Base-by-base conservation (phyloP, 2,888 invertebrate species). In the Heliconius cydno region DNA sequence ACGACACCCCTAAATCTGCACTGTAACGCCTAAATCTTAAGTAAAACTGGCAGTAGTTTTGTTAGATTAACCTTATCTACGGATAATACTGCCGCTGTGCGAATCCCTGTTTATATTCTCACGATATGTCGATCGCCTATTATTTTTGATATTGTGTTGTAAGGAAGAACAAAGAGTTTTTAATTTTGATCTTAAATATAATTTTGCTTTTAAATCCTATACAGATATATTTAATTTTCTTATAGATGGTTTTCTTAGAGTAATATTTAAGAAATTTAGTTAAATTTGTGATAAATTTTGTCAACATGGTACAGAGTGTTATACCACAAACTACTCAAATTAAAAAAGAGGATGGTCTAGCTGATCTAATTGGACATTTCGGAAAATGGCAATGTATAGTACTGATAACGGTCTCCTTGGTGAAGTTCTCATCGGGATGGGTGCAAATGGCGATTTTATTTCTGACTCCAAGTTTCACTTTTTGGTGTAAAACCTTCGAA, bases 401-500 rank as follows among this genome's bases (percentile, higher is more conserved):
- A 1, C 96, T 96, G 78, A 86, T 95, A 1, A 92, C 96, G 0
- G 95, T 97, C 22, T 96, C 96, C 34, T 87, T 97, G 7, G 95
- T 97, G 75, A 97, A 97, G 89, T 95, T 97, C 80, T 97, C 97
- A 0, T 96, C 97, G 0, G 97, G 97, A 9, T 97, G 97, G 97
- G 97, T 97, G 77, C 97, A 97, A 84, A 93, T 97, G 87, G 96
- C 96, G 0, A 97, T 97, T 74, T 95, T 97, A 1, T 97, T 97
- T 84, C 91, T 97, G 78, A 97, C 97, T 0, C 97, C 97, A 0
- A 96, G 96, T 10, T 90, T 96, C 0, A 89, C 91, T 0, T 96
- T 95, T 84, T 92, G 93, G 83, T 97, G 97, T 85, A 86, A 86
- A 0, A 85, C 87, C 38, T 93, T 95, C 4, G 76, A 81, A 13